phyloP scores from a whole-genome alignment of 2,888 invertebrate genomes.

The Andricus quercusramuli region DNA sequence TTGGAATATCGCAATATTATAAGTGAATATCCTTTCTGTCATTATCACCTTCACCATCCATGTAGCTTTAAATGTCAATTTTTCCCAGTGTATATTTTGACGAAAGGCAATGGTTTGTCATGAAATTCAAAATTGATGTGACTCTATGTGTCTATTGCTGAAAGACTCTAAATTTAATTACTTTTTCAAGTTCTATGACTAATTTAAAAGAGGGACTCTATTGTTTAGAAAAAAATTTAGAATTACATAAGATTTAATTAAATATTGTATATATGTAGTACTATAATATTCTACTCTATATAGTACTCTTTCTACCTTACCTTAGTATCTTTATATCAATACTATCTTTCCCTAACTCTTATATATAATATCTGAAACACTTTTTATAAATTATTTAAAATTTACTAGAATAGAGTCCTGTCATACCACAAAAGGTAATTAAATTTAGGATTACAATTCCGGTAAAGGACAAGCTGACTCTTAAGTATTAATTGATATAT shows the following conservation, averaged over 20 bases:
- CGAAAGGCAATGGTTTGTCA: neutral
- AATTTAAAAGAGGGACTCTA: neutral
- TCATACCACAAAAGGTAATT: constrained; percentile 3
- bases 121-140: constrained; percentile 1
- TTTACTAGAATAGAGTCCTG: neutral
- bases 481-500: constrained; percentile 3
- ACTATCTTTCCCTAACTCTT: neutral
- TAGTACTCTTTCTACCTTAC: neutral
- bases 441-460: neutral
- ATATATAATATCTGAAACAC: neutral
- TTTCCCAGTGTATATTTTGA: neutral
- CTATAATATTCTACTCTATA: neutral
- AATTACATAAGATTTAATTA: neutral
- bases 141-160: neutral
- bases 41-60: neutral
- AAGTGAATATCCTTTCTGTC: neutral
- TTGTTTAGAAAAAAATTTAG: neutral
- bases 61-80: neutral
- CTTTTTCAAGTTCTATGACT: neutral
- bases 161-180: constrained; percentile 28
- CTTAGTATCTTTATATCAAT: neutral
- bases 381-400: neutral
- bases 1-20: neutral
- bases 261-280: neutral
- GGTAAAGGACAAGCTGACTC: neutral